These are phyloP conservation scores for Crotalus tigris DNA, from an alignment of 2,113 vertebrate genomes.

Conservation along the genomic window DNA sequence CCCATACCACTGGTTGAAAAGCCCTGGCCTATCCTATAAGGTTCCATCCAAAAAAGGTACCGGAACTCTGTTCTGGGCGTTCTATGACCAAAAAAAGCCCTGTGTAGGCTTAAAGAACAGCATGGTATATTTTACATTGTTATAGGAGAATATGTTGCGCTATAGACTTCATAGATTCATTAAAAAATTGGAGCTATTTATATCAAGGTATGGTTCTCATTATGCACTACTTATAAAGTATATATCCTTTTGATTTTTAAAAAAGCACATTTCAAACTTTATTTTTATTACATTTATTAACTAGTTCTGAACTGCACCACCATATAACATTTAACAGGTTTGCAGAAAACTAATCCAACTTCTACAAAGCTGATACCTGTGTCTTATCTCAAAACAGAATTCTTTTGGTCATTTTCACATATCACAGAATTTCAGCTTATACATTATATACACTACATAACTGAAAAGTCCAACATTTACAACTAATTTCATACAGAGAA, in stretches of 20 bases:
- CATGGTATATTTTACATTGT: background rate
- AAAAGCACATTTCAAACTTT: conserved; percentile 23
- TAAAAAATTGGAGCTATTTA: conserved; percentile 39
- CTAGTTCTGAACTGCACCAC: background rate
- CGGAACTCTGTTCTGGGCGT: no score
- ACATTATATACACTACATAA: background rate
- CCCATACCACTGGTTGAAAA: no score
- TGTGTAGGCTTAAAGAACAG: conserved; percentile 2
- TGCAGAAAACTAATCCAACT: conserved; percentile 12
- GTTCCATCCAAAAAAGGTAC: no score
- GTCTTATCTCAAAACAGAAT: background rate
- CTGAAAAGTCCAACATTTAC: background rate
- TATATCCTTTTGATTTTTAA: conserved; percentile 38
- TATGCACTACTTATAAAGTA: conserved; percentile 2
- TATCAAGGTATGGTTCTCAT: conserved; percentile 9
- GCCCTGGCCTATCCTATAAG: no score
- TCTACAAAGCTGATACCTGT: background rate
- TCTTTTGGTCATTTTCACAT: background rate
- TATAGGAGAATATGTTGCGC: background rate
- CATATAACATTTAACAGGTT: background rate
- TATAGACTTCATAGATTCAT: conserved; percentile 22
- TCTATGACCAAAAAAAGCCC: no score
- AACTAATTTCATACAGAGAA: background rate
- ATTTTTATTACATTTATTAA: conserved; percentile 19
- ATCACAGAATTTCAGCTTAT: background rate